phyloP scores from a whole-genome alignment of 2,888 invertebrate species.

The Mimumesa dahlbomi region DNA sequence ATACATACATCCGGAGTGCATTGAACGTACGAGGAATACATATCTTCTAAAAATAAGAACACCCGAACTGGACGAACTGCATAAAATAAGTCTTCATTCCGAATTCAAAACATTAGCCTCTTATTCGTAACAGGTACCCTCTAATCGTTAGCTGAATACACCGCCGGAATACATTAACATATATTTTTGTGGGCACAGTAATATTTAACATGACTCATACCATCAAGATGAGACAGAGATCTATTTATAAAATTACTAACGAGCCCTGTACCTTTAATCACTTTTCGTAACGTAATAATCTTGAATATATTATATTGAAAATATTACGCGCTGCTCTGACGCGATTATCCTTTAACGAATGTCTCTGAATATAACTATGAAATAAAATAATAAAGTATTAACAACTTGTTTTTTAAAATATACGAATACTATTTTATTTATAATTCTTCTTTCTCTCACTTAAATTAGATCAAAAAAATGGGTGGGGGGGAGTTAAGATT shows the following conservation, averaged over 20 bases:
- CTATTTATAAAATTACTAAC: background rate
- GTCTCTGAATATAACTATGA: too few species aligned
- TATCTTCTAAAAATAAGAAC: background rate
- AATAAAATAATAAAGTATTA: too few species aligned
- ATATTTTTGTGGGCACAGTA: constrained; percentile 12
- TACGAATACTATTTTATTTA: too few species aligned
- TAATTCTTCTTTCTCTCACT: too few species aligned
- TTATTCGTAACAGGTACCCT: constrained; percentile 52
- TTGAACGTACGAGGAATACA: background rate
- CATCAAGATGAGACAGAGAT: background rate
- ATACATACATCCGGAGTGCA: constrained; percentile 8
- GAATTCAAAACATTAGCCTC: constrained; percentile 29
- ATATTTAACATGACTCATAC: constrained; percentile 23
- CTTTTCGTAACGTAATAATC: too few species aligned
- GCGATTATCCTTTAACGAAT: too few species aligned
- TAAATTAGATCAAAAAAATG: too few species aligned
- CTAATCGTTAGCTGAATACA: constrained; percentile 44
- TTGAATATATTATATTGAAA: too few species aligned
- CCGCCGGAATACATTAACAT: constrained; percentile 52
- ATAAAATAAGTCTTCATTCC: constrained; percentile 13
- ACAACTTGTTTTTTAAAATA: too few species aligned
- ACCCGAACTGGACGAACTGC: background rate
- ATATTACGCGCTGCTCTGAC: too few species aligned
- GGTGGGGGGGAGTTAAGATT: too few species aligned
- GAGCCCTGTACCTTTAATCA: background rate